A percentile compares a stretch with the other conserved stretches of the same genome.
Evolutionary conservation across 2,113 vertebrate species (phyloP).

Genomic region (Microcebus murinus): DNA sequence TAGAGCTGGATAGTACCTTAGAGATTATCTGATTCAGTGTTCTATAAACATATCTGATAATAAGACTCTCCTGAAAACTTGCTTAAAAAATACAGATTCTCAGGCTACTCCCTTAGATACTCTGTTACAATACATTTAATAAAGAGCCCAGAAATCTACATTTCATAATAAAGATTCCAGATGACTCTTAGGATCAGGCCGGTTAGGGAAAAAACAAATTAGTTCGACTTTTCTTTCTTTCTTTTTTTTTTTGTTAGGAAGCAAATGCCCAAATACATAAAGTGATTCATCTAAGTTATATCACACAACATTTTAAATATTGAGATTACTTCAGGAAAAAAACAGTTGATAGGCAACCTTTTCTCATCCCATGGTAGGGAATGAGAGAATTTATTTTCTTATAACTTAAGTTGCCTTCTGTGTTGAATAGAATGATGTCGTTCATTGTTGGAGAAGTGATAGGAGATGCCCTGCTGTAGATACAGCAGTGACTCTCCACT

Average conservation of each 20-base stretch:
- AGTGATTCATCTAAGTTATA: neutral
- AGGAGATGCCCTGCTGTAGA: neutral
- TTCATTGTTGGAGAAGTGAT: neutral
- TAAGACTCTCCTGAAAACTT: neutral
- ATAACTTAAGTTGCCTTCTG: neutral
- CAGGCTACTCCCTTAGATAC: neutral
- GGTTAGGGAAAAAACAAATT: neutral
- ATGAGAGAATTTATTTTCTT: neutral
- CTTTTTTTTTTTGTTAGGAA: neutral
- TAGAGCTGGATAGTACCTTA: neutral
- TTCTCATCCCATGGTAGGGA: neutral
- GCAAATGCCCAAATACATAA: neutral
- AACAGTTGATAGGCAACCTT: neutral
- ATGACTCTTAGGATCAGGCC: neutral
- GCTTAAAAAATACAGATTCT: conserved; percentile 8
- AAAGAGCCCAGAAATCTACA: neutral
- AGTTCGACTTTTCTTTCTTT: neutral
- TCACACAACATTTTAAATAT: neutral
- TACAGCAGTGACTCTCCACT: neutral
- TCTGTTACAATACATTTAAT: neutral
- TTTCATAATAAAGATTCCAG: conserved; percentile 24
- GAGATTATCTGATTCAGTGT: conserved; percentile 28
- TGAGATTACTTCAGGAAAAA: neutral
- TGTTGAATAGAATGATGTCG: neutral
- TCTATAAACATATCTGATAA: conserved; percentile 15